These are phyloP conservation scores for Macquaria ambigua DNA, from an alignment of 2,113 vertebrate species.

Conservation along the genomic window DNA sequence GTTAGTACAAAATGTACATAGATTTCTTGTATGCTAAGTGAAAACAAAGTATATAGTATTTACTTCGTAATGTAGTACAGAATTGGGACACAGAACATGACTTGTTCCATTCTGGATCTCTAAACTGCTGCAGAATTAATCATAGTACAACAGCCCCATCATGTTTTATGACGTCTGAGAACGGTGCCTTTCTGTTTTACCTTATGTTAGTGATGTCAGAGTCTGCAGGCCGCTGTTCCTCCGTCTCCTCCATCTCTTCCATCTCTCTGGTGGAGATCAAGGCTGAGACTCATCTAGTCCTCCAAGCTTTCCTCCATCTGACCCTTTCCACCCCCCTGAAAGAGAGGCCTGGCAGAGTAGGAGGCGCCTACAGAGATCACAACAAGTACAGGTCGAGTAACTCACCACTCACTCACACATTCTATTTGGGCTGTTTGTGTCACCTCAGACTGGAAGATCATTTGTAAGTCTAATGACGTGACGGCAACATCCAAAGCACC, in stretches of 20 bases:
- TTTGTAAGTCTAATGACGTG: too few species aligned
- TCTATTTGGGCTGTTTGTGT: background rate
- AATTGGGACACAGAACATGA: background rate
- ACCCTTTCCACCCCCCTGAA: conserved; percentile 50
- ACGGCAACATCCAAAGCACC: too few species aligned
- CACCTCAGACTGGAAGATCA: background rate
- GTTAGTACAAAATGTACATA: background rate
- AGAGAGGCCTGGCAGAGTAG: conserved; percentile 77
- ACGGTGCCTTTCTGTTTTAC: background rate
- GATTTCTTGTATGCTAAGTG: background rate
- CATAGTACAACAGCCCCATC: too few species aligned
- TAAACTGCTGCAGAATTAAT: background rate
- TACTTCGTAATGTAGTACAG: background rate
- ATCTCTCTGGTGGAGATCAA: conserved; percentile 81
- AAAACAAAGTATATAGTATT: background rate
- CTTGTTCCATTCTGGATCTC: background rate
- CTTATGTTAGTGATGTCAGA: conserved; percentile 69
- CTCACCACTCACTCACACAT: background rate
- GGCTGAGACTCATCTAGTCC: conserved; percentile 79
- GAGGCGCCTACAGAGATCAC: conserved; percentile 79
- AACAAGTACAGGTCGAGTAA: conserved; percentile 75
- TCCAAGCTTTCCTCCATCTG: conserved; percentile 81
- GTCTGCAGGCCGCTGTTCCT: conserved; percentile 34
- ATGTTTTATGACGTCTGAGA: background rate
- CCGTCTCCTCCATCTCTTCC: conserved; percentile 66